phyloP scores from a whole-genome alignment of 2,113 vertebrate genomes.

The Myotis davidii region DNA sequence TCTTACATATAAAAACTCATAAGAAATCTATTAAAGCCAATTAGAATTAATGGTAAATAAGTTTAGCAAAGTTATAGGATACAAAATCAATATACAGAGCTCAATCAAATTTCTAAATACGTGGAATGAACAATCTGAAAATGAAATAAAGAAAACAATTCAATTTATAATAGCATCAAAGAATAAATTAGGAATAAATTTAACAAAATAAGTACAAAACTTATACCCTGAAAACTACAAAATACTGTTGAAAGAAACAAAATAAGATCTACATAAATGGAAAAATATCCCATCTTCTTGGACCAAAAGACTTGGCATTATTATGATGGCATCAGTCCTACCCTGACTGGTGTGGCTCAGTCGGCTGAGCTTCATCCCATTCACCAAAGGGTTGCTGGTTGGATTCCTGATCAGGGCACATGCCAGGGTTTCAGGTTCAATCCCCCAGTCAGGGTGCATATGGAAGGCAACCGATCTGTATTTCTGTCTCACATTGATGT shows the following conservation, averaged over 20 bases:
- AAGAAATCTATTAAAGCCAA: neutral
- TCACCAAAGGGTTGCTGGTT: neutral
- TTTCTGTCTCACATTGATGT: neutral
- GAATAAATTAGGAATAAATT: no score
- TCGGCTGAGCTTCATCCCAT: neutral
- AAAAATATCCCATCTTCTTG: neutral
- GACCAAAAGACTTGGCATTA: neutral
- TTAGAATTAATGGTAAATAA: neutral
- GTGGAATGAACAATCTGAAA: constrained; percentile 11
- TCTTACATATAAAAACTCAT: neutral
- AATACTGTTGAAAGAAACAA: neutral
- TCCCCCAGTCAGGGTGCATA: neutral
- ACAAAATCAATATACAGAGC: neutral
- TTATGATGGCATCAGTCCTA: neutral
- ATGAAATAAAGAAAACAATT: neutral
- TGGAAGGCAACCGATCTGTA: neutral
- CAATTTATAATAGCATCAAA: neutral
- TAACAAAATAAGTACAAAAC: no score
- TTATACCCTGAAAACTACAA: neutral
- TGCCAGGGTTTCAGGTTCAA: neutral
- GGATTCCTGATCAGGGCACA: no score
- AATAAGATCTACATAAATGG: neutral
- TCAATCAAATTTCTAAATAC: neutral
- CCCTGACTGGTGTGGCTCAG: no score
- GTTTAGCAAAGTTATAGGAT: neutral